Evolutionary conservation across 1,140 invertebrate genomes (phyloP).

Genomic region (Brachystomella parvula): DNA sequence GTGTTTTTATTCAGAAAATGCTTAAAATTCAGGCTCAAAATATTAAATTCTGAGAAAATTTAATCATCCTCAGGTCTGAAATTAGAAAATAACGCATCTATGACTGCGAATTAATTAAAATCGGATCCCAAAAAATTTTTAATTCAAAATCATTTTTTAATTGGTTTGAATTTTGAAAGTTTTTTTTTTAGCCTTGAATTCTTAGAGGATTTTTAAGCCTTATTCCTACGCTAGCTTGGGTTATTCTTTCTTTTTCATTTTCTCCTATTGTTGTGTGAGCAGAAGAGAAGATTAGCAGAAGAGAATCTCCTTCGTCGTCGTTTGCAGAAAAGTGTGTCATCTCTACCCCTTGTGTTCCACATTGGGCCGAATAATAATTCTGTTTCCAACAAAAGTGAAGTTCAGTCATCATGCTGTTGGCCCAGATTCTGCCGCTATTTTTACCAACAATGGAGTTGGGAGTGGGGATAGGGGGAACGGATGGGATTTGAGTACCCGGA

Average conservation of each 20-base stretch:
- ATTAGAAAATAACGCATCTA: neutral
- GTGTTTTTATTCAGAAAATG: neutral
- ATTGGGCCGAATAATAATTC: neutral
- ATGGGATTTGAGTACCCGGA: neutral
- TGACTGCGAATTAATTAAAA: neutral
- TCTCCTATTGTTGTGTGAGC: neutral
- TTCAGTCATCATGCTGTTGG: conserved; percentile 5
- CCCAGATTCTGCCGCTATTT: conserved; percentile 3
- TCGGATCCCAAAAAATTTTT: neutral
- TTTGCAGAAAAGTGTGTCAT: conserved; percentile 1
- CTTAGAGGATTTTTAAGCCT: neutral
- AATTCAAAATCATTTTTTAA: neutral
- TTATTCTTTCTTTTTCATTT: neutral
- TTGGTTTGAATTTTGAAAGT: neutral
- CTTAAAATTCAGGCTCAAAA: neutral
- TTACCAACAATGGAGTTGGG: neutral
- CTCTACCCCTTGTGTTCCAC: neutral
- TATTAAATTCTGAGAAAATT: neutral
- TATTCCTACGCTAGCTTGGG: neutral
- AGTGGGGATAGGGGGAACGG: too few relatives aligned
- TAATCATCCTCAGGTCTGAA: neutral
- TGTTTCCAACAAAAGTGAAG: conserved; percentile 12
- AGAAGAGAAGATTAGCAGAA: neutral
- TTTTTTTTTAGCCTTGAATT: neutral
- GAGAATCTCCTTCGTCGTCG: neutral